Percentiles rank a stretch among this genome's conserved stretches.
These are phyloP conservation scores for Drosophila lutescens DNA, from an alignment of 2,888 invertebrate species.

Conservation along the genomic window DNA sequence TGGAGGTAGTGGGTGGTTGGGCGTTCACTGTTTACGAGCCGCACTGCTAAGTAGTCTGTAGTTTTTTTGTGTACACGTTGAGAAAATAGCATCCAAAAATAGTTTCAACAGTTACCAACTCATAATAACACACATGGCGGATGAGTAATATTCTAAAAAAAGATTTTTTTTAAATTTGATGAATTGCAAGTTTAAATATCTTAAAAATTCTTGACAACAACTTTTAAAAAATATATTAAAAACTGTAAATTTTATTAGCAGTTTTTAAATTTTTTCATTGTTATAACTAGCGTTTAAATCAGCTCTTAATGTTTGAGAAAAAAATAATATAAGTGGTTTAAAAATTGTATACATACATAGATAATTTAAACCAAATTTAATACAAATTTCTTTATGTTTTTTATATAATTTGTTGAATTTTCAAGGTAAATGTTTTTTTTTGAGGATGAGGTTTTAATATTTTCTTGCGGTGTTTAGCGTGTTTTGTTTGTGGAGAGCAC, in stretches of 20 bases:
- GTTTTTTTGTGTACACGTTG: conserved; percentile 29
- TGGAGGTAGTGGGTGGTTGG: conserved; percentile 9
- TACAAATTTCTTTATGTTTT: too few species aligned
- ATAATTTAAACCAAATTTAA: too few species aligned
- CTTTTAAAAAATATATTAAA: too few species aligned
- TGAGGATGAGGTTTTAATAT: neutral
- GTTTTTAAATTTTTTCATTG: too few species aligned
- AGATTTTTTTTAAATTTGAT: too few species aligned
- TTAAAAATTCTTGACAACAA: too few species aligned
- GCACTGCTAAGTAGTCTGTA: conserved; percentile 43
- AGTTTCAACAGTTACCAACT: neutral
- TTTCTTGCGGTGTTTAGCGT: conserved; percentile 14
- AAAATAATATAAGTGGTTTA: too few species aligned
- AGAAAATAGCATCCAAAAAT: conserved; percentile 3
- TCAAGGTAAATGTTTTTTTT: neutral
- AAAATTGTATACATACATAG: too few species aligned
- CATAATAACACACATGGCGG: conserved; percentile 16
- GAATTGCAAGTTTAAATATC: neutral
- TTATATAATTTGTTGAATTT: neutral
- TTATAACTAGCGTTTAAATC: too few species aligned
- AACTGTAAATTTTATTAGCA: too few species aligned
- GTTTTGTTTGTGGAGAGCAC: conserved; percentile 51
- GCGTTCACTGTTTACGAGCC: conserved; percentile 25
- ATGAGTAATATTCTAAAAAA: neutral
- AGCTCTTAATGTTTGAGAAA: too few species aligned